Percentiles rank a stretch among this genome's conserved stretches.
Conservation (phyloP, 2,797 vertebrate genomes). For the Hemibagrus guttatus region DNA sequence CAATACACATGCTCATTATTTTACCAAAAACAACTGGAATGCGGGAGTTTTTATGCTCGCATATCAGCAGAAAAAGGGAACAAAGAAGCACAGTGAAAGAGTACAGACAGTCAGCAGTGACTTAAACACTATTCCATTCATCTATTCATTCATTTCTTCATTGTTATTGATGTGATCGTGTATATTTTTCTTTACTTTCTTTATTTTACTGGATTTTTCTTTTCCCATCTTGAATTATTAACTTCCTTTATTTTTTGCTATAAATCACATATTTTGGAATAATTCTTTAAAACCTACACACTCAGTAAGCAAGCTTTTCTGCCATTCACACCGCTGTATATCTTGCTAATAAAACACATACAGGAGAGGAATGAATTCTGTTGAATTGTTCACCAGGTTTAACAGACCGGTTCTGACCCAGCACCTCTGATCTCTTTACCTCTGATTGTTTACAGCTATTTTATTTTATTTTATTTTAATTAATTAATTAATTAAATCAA, state of each 20-base stretch:
- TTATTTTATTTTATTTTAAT: too few species aligned
- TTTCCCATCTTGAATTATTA: neutral
- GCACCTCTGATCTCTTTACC: neutral
- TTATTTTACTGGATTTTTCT: neutral
- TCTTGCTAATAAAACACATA: neutral
- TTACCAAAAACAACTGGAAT: neutral
- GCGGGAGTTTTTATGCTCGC: too few species aligned
- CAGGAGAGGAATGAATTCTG: neutral
- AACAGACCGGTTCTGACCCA: constrained; percentile 3
- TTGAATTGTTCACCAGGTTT: neutral
- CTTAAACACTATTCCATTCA: too few species aligned
- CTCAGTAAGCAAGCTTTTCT: neutral
- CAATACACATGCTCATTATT: neutral
- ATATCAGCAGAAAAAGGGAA: neutral
- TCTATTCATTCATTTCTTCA: neutral
- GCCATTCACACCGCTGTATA: neutral
- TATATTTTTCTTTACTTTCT: neutral
- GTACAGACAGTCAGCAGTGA: neutral
- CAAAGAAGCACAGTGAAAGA: neutral
- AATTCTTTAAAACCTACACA: neutral
- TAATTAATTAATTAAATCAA: too few species aligned
- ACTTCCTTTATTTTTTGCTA: neutral
- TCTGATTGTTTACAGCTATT: constrained; percentile 5
- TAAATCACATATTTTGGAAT: neutral
- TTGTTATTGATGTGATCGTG: neutral